Base-by-base conservation (phyloP, 2,888 invertebrate species). In the Lycia hirtaria region DNA sequence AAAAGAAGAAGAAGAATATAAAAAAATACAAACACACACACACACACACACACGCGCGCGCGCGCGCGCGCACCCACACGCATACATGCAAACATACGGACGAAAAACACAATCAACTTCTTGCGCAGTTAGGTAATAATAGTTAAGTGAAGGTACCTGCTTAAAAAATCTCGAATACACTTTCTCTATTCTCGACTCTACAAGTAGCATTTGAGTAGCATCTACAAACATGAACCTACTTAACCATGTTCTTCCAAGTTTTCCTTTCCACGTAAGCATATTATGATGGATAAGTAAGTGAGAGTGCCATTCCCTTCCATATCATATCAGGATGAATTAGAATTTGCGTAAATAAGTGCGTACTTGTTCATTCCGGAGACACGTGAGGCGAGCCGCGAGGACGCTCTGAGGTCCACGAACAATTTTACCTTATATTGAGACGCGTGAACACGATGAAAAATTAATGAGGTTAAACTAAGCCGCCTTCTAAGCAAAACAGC, bases 381-480 rank as follows among this genome's bases (percentile, higher is more conserved):
- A 45, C 51, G 41, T 51, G 14, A n/a, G 32, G 48, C 45, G 45
- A 44, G 56, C 33, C 41, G 50, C 56, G 53, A 59, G 48, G n/a
- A n/a, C n/a, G n/a, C n/a, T n/a, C 4, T 30, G 4, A 33, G 17
- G 62, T 62, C 58, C 45, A 52, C 61, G 67, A 68, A 68, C 62
- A 67, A 62, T 67, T 72, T 68, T 65, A 59, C 69, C 45, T 52
- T 68, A 66, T 72, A 75, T 71, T 65, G 70, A 69, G 73, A 73
- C 69, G 78, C 73, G 80, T 72, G 76, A 80, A 78, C 72, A 75
- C 30, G 72, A 78, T 81, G 78, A 82, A 82, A 79, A 78, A 75
- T 81, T 80, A 81, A 81, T 80, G 75, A 81, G 75, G 75, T 75
- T 76, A 75, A 78, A 81, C 76, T 80, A 77, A 76, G 74, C 74